Evolutionary conservation across 1,140 invertebrate species (phyloP).

Genomic region (Cheumatopsyche charites): DNA sequence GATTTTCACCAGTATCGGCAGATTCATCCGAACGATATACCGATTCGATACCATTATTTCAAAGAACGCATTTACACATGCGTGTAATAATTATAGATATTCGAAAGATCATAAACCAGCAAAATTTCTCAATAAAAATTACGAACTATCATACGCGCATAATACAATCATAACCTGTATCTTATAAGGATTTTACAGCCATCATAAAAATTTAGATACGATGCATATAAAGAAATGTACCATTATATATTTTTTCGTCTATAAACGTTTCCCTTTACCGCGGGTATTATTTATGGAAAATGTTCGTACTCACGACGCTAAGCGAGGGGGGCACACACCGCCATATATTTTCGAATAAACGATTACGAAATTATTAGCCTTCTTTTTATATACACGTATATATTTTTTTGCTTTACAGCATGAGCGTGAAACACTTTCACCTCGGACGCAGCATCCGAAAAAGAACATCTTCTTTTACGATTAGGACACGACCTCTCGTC

Average conservation of each 20-base stretch:
- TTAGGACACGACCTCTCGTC: slow-evolving; percentile 20
- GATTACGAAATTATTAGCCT: slow-evolving; percentile 5
- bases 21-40: too few relatives aligned
- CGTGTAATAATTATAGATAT: neutral
- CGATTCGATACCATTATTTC: neutral
- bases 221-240: neutral
- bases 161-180: too few relatives aligned
- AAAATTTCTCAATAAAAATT: too few relatives aligned
- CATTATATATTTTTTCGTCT: too few relatives aligned
- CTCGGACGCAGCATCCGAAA: neutral
- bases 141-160: too few relatives aligned
- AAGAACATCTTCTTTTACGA: slow-evolving; percentile 27
- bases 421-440: slow-evolving; percentile 5
- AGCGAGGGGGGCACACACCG: neutral
- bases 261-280: slow-evolving; percentile 12
- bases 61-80: neutral
- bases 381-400: too few relatives aligned
- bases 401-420: neutral
- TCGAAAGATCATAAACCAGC: too few relatives aligned
- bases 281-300: too few relatives aligned
- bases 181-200: neutral
- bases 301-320: slow-evolving; percentile 11
- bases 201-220: slow-evolving; percentile 11
- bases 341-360: slow-evolving; percentile 10
- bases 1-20: too few relatives aligned